These are phyloP conservation scores for Cyprinodon tularosa DNA, from an alignment of 2,113 vertebrate genomes.

Conservation along the genomic window DNA sequence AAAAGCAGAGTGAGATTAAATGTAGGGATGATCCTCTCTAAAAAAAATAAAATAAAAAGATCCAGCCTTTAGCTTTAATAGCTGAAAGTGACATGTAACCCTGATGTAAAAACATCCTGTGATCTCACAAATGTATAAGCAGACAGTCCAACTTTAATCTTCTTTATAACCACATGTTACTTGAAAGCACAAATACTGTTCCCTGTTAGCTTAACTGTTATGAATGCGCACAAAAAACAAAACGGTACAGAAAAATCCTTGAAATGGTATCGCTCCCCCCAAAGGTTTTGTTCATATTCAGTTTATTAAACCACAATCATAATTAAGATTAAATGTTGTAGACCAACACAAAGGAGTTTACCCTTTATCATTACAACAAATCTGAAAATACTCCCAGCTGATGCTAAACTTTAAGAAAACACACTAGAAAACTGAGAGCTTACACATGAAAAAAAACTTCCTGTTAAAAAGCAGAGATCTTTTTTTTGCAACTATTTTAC, in stretches of 20 bases:
- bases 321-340: background rate
- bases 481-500: no score
- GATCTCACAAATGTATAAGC: constrained; percentile 32
- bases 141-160: constrained; percentile 45
- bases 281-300: no score
- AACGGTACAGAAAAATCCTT: no score
- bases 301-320: background rate
- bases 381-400: no score
- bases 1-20: constrained; percentile 73
- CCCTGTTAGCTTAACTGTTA: background rate
- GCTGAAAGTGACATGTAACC: constrained; percentile 59
- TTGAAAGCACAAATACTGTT: background rate
- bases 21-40: constrained; percentile 62
- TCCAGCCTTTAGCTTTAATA: constrained; percentile 61
- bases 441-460: no score
- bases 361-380: no score
- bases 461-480: no score
- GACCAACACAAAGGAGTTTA: background rate
- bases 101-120: constrained; percentile 47
- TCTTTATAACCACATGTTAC: constrained; percentile 8
- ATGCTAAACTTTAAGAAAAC: no score
- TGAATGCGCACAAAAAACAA: background rate
- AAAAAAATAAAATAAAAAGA: constrained; percentile 28
- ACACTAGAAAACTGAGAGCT: no score
- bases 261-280: no score